Percentiles rank a stretch among this genome's conserved stretches.
phyloP scores from a whole-genome alignment of 2,888 invertebrate genomes.

The Craniophora ligustri region DNA sequence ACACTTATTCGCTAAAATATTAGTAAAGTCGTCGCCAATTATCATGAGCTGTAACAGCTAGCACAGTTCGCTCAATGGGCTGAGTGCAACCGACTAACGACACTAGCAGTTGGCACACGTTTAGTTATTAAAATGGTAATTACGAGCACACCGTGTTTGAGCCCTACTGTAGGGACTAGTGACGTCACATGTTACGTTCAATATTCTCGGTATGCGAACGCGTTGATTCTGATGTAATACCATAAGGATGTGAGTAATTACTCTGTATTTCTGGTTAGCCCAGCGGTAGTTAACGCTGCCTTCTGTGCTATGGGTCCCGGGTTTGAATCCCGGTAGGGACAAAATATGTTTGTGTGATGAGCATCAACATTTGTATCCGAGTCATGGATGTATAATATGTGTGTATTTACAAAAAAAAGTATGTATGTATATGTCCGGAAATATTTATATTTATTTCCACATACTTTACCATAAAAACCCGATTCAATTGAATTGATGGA shows the following conservation, averaged over 20 bases:
- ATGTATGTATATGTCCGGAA: no score
- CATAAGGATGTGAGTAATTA: conserved; percentile 21
- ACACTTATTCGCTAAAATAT: conserved; percentile 2
- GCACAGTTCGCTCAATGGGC: conserved; percentile 2
- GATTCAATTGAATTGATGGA: no score
- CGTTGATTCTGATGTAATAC: conserved; percentile 46
- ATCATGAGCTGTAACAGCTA: conserved; percentile 4
- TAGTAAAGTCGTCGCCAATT: conserved; percentile 13
- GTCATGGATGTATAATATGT: no score
- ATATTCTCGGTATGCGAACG: conserved; percentile 37
- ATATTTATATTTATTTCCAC: no score
- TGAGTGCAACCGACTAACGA: conserved; percentile 9
- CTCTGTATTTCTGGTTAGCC: conserved; percentile 26
- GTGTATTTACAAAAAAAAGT: no score
- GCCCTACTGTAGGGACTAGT: conserved; percentile 35
- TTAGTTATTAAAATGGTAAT: conserved; percentile 56
- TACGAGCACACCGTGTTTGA: conserved; percentile 46
- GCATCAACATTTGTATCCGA: no score
- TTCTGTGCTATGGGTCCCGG: no score
- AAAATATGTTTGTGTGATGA: no score
- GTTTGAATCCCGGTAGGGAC: no score
- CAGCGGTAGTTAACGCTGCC: no score
- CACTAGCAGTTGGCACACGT: conserved; percentile 32
- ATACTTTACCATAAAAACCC: no score
- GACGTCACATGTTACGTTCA: conserved; percentile 37